Conservation (phyloP, 2,888 invertebrate species). For the Parelbella ahira region DNA sequence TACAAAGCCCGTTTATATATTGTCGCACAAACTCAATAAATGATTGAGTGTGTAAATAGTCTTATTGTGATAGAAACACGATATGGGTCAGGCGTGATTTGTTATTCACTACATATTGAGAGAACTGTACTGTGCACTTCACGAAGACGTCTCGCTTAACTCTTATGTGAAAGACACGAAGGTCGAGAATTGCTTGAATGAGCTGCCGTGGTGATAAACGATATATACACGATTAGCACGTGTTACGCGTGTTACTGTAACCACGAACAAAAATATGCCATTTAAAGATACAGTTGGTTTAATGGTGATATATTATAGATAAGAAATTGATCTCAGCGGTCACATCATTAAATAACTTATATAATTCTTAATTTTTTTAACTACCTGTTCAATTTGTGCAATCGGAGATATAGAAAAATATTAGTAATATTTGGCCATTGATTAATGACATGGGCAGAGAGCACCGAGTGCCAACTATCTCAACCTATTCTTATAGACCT, state of each 20-base stretch:
- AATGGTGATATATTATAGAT: not conserved
- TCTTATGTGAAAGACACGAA: not conserved
- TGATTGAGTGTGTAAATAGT: slow-evolving; percentile 1
- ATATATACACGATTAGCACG: slow-evolving; percentile 1
- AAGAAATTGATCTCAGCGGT: slow-evolving; percentile 3
- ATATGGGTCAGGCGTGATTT: slow-evolving; percentile 14
- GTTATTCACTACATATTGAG: slow-evolving; percentile 6
- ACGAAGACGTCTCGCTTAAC: too few relatives aligned
- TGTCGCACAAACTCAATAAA: too few relatives aligned
- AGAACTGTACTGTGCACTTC: slow-evolving; percentile 4
- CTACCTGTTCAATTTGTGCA: too few relatives aligned
- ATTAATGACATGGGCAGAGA: too few relatives aligned
- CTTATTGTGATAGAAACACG: slow-evolving; percentile 7
- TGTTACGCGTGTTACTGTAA: slow-evolving; percentile 2
- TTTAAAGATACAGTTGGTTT: not conserved
- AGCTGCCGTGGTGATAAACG: not conserved
- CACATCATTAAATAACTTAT: slow-evolving; percentile 4
- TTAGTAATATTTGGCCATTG: too few relatives aligned
- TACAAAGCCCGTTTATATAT: too few relatives aligned
- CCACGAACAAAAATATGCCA: slow-evolving; percentile 2
- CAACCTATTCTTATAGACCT: too few relatives aligned
- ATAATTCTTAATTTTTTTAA: too few relatives aligned
- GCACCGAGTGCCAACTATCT: too few relatives aligned
- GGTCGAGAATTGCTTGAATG: slow-evolving; percentile 1
- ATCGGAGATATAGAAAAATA: too few relatives aligned